Base-by-base conservation (phyloP, 2,888 invertebrate genomes). In the Cryptocheilus praepositus region DNA sequence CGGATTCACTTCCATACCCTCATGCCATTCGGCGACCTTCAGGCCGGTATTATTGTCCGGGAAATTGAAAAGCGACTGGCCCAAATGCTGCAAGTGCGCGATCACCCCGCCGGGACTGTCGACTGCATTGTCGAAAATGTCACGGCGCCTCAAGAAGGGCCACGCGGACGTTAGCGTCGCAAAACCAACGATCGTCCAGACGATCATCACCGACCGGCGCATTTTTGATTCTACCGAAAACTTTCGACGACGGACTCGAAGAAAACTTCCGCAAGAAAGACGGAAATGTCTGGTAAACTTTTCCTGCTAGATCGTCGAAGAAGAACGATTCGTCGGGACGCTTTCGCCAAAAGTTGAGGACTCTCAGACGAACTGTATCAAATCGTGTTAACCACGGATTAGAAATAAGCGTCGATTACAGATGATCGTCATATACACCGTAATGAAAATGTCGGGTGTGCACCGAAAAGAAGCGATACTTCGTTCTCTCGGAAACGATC, bases 1-100 rank as follows among this genome's bases (percentile, higher is more conserved):
- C 0, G 95, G 95, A 86, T 95, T 95, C 64, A 92, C 89, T 0
- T 89, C 89, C 0, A 91, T 91, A 0, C 89, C 89, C 64, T 91
- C 91, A 19, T 90, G 89, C 93, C 93, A 94, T 8, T 87, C 83
- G 0, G 91, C 89, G 1, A 94, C 86, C 3, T 89, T 90, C 18
- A 89, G 87, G 0, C 93, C 93, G 86, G 89, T 82, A 72, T 80
- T 76, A 56, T 83, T 85, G 62, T 78, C 79, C 3, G 87, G 86
- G 0, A 71, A 18, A 0, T 78, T 73, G 54, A 71, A 86, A 18
- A 86, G 73, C 16, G 60, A 58, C 5, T 70, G 65, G 16, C 79
- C 81, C 11, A 85, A 67, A 45, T 83, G 80, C 3, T 73, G 61
- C 3, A 86, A 66, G 63, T 83, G 80, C n/a, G 71, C 62, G 49